Conservation (phyloP, 2,113 vertebrate genomes). For the Pandion haliaetus region DNA sequence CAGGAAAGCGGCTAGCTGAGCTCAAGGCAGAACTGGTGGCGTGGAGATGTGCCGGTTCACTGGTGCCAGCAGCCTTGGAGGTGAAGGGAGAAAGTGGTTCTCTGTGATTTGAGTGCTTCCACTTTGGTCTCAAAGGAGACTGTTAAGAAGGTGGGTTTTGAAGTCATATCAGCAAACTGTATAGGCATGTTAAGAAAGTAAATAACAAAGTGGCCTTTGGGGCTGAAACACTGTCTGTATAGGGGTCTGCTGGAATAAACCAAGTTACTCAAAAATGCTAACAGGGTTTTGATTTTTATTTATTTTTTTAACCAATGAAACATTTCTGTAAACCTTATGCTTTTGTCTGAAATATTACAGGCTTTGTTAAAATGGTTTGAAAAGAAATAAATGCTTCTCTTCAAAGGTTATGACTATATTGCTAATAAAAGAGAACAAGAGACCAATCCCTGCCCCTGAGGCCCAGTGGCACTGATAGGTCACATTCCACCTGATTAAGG, state of each 20-base stretch:
- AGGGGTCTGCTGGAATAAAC: neutral
- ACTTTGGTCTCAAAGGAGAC: neutral
- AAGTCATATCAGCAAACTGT: neutral
- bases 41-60: accelerated
- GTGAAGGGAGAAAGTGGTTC: neutral
- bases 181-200: neutral
- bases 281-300: neutral
- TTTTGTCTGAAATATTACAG: neutral
- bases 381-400: neutral
- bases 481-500: neutral
- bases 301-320: neutral
- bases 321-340: neutral
- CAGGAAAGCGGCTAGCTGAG: neutral
- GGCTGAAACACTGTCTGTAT: neutral
- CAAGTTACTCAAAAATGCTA: neutral
- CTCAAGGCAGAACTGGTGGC: neutral
- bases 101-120: neutral
- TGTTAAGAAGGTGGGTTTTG: neutral
- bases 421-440: neutral
- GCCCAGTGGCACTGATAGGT: neutral
- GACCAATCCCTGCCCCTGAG: neutral
- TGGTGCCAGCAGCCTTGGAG: neutral
- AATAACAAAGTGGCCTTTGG: neutral
- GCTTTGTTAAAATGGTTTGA: neutral
- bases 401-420: neutral